Conservation (phyloP, 1,140 invertebrate species). For the Cydia fagiglandana region DNA sequence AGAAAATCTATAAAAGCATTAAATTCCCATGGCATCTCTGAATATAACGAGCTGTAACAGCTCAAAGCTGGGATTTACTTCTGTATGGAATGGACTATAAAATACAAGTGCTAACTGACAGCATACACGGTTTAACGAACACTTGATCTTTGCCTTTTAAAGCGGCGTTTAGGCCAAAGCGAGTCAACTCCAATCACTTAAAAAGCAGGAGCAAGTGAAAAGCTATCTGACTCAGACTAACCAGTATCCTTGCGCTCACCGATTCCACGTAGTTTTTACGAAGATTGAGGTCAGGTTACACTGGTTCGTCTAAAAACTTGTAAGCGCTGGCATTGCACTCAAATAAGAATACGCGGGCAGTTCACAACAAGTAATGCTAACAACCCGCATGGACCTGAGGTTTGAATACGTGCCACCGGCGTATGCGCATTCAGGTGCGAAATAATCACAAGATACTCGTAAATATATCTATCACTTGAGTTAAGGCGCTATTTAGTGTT, state of each 20-base stretch:
- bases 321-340: background rate
- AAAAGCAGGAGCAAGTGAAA: background rate
- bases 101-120: constrained; percentile 23
- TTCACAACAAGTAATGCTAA: constrained; percentile 50
- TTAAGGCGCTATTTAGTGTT: background rate
- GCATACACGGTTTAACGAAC: constrained; percentile 23
- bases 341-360: constrained; percentile 29
- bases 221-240: background rate
- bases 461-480: background rate
- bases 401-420: constrained; percentile 50
- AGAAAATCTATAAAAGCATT: background rate
- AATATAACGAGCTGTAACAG: constrained; percentile 3
- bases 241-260: background rate
- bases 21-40: background rate
- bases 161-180: background rate
- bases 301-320: background rate
- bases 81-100: constrained; percentile 5
- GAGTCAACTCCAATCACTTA: background rate
- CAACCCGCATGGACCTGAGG: constrained; percentile 39
- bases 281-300: background rate
- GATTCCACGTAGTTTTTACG: constrained; percentile 37
- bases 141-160: constrained; percentile 31
- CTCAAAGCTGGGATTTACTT: constrained; percentile 16
- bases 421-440: constrained; percentile 49
- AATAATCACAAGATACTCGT: constrained; percentile 46